phyloP scores from a whole-genome alignment of 2,113 vertebrate species.

The Osmerus mordax region DNA sequence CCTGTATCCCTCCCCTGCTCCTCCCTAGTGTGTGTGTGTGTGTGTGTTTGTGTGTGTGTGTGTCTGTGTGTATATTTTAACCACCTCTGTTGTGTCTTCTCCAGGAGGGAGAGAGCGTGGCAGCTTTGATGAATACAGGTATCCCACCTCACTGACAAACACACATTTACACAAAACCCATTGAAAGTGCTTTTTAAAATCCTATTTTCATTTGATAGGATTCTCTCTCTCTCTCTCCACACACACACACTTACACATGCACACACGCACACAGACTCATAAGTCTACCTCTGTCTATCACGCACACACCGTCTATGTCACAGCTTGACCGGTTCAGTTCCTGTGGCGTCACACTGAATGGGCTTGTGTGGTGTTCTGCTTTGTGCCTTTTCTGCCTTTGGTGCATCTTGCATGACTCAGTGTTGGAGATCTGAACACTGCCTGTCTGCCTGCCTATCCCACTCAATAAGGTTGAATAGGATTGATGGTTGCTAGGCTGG shows the following conservation, averaged over 20 bases:
- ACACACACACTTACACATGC: constrained; percentile 8
- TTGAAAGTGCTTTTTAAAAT: background rate
- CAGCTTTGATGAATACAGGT: constrained; percentile 96
- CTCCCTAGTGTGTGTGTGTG: background rate
- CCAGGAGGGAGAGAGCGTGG: constrained; percentile 83
- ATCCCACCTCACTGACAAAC: constrained; percentile 46
- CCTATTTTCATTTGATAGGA: too few species aligned
- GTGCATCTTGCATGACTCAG: too few species aligned
- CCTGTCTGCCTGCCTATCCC: too few species aligned
- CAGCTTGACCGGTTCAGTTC: background rate
- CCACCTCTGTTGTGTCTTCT: constrained; percentile 62
- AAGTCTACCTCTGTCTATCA: background rate
- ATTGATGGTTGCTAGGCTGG: background rate
- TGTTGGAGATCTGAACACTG: too few species aligned
- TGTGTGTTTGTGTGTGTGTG: background rate
- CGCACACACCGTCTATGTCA: background rate
- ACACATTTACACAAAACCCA: background rate
- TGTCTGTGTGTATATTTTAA: constrained; percentile 42
- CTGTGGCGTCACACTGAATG: background rate
- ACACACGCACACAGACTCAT: constrained; percentile 11
- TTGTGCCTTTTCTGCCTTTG: too few species aligned
- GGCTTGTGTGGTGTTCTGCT: too few species aligned
- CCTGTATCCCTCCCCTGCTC: constrained; percentile 39
- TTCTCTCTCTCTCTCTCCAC: background rate
- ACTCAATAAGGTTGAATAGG: too few species aligned